These are phyloP conservation scores for Loripinus fragilis DNA, from an alignment of 2,888 invertebrate genomes.

Conservation along the genomic window DNA sequence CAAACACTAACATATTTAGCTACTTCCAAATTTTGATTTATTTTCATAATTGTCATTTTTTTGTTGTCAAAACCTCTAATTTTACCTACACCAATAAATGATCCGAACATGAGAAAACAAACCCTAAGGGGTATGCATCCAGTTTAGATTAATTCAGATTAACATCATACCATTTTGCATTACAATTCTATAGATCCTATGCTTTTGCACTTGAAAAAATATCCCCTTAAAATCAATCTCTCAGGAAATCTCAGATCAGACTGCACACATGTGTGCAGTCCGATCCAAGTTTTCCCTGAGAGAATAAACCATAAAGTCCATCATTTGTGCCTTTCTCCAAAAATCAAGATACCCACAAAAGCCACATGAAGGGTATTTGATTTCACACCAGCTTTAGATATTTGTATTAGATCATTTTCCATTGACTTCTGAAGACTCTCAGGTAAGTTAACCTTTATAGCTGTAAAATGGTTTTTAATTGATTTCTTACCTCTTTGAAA, in stretches of 20 bases:
- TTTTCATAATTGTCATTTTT: conserved; percentile 7
- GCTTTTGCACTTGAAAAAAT: too few species aligned
- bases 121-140: too few species aligned
- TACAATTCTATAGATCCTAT: too few species aligned
- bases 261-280: too few species aligned
- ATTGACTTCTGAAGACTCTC: background rate
- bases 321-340: too few species aligned
- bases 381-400: background rate
- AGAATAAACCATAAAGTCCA: too few species aligned
- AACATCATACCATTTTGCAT: too few species aligned
- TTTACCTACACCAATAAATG: conserved; percentile 11
- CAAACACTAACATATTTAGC: background rate
- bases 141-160: too few species aligned
- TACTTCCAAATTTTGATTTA: background rate
- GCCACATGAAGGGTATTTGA: background rate
- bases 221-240: too few species aligned
- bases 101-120: background rate
- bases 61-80: conserved; percentile 11
- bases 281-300: too few species aligned
- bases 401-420: conserved; percentile 18
- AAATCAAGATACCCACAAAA: background rate
- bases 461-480: conserved; percentile 4
- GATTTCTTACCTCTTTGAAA: background rate
- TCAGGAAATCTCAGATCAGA: too few species aligned
- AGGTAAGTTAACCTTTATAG: conserved; percentile 5